These are phyloP conservation scores for Mesocricetus auratus DNA, from an alignment of 2,113 vertebrate species.

Conservation along the genomic window DNA sequence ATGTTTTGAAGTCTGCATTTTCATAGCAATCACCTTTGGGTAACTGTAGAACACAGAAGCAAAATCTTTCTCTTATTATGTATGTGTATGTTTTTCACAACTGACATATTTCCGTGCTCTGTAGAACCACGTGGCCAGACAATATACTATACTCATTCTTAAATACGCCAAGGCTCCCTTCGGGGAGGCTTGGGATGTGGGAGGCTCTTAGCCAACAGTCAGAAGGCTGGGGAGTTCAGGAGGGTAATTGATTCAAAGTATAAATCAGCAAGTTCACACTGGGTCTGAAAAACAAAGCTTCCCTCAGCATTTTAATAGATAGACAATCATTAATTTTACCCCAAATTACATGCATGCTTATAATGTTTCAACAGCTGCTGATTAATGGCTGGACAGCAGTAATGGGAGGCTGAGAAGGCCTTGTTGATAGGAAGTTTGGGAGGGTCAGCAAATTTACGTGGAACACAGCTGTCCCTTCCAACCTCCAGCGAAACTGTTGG, in stretches of 20 bases:
- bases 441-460: slow-evolving; percentile 85
- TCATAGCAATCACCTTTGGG: background rate
- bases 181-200: background rate
- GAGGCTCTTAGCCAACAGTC: slow-evolving; percentile 69
- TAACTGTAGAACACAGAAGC: background rate
- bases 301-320: slow-evolving; percentile 82
- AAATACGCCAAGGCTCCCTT: background rate
- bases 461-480: slow-evolving; percentile 80
- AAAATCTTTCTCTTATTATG: background rate
- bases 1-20: background rate
- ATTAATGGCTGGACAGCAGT: slow-evolving; percentile 86
- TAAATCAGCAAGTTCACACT: slow-evolving; percentile 84
- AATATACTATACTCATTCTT: background rate
- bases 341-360: slow-evolving; percentile 83
- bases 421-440: slow-evolving; percentile 87
- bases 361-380: slow-evolving; percentile 87
- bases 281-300: slow-evolving; percentile 80
- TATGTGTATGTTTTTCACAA: background rate
- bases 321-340: slow-evolving; percentile 85
- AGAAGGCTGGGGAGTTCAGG: slow-evolving; percentile 77
- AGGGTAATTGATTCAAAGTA: slow-evolving; percentile 86
- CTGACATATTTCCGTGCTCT: slow-evolving; percentile 35
- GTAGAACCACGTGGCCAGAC: slow-evolving; percentile 16
- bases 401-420: slow-evolving; percentile 84
- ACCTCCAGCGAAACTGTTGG: slow-evolving; percentile 73